Percentiles rank a stretch among this genome's conserved stretches.
Evolutionary conservation across 2,113 vertebrate species (phyloP).

Genomic region (Solea senegalensis): DNA sequence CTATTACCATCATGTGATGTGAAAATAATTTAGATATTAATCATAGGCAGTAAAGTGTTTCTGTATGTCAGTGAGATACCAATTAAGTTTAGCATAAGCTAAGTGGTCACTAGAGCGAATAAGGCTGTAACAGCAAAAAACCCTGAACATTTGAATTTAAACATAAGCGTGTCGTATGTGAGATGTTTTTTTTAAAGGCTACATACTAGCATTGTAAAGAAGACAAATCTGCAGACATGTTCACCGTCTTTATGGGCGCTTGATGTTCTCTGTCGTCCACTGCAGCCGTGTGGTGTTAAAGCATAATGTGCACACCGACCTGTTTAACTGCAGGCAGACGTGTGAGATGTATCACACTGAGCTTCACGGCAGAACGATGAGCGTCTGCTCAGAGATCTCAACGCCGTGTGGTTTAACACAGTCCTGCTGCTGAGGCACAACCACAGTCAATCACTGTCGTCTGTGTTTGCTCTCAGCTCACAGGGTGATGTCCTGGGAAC

Average conservation of each 20-base stretch:
- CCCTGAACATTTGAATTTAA: too few relatives aligned
- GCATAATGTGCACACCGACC: not conserved
- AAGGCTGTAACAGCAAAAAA: too few relatives aligned
- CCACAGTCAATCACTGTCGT: constrained; percentile 32
- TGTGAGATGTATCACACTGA: constrained; percentile 22
- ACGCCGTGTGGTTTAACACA: constrained; percentile 41
- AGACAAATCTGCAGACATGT: not conserved
- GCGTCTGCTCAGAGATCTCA: constrained; percentile 17
- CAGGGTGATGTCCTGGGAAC: not conserved
- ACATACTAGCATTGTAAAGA: too few relatives aligned
- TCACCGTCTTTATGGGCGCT: not conserved
- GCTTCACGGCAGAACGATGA: constrained; percentile 2
- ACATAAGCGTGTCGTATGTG: too few relatives aligned
- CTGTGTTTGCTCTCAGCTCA: constrained; percentile 41
- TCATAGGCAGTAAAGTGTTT: too few relatives aligned
- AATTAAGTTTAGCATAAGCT: too few relatives aligned
- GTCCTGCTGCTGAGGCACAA: constrained; percentile 26
- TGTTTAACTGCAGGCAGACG: not conserved
- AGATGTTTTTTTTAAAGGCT: too few relatives aligned
- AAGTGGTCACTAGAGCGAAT: too few relatives aligned
- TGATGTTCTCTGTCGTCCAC: not conserved
- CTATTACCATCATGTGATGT: too few relatives aligned
- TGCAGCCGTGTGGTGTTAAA: not conserved
- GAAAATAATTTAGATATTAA: too few relatives aligned
- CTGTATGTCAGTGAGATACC: too few relatives aligned